Base-by-base conservation (phyloP, 2,888 invertebrate species). In the Pristionchus japonicus region DNA sequence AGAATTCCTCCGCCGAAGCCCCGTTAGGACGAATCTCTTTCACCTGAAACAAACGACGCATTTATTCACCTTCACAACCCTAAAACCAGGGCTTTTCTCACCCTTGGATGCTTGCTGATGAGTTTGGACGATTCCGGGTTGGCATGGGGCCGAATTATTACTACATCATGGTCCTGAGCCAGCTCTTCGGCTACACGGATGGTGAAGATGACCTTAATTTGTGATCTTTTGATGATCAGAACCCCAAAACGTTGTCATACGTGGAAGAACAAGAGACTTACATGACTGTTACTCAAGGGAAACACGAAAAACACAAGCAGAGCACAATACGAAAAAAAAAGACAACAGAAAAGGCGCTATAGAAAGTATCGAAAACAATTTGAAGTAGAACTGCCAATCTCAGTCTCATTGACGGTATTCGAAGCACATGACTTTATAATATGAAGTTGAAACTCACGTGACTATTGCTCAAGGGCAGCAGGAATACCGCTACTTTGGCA, bases 381-480 rank as follows among this genome's bases (percentile, higher is more conserved):
- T n/a, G n/a, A n/a, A n/a, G n/a, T n/a, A n/a, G n/a, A n/a, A n/a
- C n/a, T n/a, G n/a, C n/a, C n/a, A n/a, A n/a, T n/a, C n/a, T n/a
- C n/a, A n/a, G n/a, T n/a, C n/a, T n/a, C n/a, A n/a, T n/a, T n/a
- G n/a, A n/a, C n/a, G n/a, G n/a, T n/a, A n/a, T n/a, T n/a, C n/a
- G n/a, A n/a, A n/a, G n/a, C n/a, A n/a, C n/a, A n/a, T n/a, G n/a
- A n/a, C n/a, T n/a, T n/a, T n/a, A n/a, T n/a, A n/a, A n/a, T n/a
- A n/a, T n/a, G n/a, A n/a, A n/a, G n/a, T n/a, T n/a, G n/a, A 52
- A 23, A 64, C 61, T 85, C 85, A 85, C 64, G 20, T 85, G 85
- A 85, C 85, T 85, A 61, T 85, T 85, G 64, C 61, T 64, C 27
- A 85, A 11, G 0, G 85, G 85, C 9, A 27, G 13, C 23, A 85